phyloP scores from a whole-genome alignment of 2,797 vertebrate genomes.

The Neomorphus geoffroyi region DNA sequence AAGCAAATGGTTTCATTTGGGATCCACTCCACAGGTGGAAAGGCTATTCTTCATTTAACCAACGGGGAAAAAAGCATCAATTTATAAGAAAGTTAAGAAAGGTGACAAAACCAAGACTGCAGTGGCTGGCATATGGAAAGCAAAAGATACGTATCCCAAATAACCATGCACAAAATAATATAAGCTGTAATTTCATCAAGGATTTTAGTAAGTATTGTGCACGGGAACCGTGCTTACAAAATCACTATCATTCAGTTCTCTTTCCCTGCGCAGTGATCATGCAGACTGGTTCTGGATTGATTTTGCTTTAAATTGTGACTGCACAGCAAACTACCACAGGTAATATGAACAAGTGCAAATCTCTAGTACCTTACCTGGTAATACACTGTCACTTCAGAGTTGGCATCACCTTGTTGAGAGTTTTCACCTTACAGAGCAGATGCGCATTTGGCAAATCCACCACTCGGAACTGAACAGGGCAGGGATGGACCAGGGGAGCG shows the following conservation, averaged over 20 bases:
- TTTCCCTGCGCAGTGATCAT: not conserved
- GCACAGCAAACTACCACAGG: not conserved
- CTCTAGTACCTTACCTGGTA: not conserved
- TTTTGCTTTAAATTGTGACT: rapidly evolving
- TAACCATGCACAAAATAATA: not conserved
- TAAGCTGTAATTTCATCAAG: not conserved
- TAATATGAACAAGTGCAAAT: rapidly evolving
- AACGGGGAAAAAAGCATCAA: not conserved
- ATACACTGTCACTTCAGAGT: conserved; percentile 85
- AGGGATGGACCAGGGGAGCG: conserved; percentile 79
- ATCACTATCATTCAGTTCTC: not conserved
- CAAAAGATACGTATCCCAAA: not conserved
- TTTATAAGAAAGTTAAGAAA: not conserved
- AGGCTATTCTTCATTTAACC: not conserved
- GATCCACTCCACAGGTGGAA: not conserved
- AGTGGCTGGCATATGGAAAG: not conserved
- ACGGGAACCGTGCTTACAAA: not conserved
- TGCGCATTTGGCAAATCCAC: conserved; percentile 81
- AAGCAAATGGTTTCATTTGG: not conserved
- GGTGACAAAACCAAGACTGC: not conserved
- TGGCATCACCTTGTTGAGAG: conserved; percentile 84
- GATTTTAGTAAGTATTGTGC: not conserved
- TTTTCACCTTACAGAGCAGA: conserved; percentile 85
- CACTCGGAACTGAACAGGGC: conserved; percentile 87
- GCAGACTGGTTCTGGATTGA: not conserved